Evolutionary conservation across 2,113 vertebrate genomes (phyloP), one percentile per base, ranked within the genome.

Genomic region (Lichenostomus cassidix): DNA sequence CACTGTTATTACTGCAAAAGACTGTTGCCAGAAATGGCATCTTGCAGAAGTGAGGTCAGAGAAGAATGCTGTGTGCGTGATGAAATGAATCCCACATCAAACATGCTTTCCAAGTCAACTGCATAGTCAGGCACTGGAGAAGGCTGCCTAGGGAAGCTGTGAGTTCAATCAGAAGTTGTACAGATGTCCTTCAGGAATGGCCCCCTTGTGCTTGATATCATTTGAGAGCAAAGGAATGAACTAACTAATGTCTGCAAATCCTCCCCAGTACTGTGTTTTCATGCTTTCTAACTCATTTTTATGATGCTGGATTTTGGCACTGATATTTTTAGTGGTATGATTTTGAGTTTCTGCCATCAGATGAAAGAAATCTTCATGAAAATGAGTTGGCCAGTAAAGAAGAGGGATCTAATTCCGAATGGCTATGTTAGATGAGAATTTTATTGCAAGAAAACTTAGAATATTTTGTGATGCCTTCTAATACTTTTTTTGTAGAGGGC

Each of bases 401-500:
- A 67, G 49, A 7, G 39, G 8, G 11, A 10, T 41, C n/a, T 87
- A 44, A 77, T 89, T 90, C 59, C 70, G n/a, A 74, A 84, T 6
- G 3, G 6, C 5, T 53, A 42, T 29, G 27, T 84, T 64, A 73
- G 7, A 75, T 27, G 8, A 35, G 25, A 91, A 59, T 37, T 90
- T 42, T 39, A 18, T 42, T 69, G 29, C 24, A 77, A 37, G 18
- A 86, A 89, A 84, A 44, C 1, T 19, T 59, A 15, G 9, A 62
- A 52, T 69, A 49, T 59, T 71, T 74, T 81, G 12, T 76, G 63
- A 82, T 71, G 5, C 3, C 35, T 7, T 84, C 15, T 83, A 74
- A 59, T 53, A 15, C 14, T 14, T 77, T 78, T 97, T 89, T 98
- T 97, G 70, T 92, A 99, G 99, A 98, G 92, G 98, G 99, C 62